Percentiles rank a stretch among this genome's conserved stretches.
Evolutionary conservation across 2,888 invertebrate genomes (phyloP).

Genomic region (Chymomyza fuscimana): DNA sequence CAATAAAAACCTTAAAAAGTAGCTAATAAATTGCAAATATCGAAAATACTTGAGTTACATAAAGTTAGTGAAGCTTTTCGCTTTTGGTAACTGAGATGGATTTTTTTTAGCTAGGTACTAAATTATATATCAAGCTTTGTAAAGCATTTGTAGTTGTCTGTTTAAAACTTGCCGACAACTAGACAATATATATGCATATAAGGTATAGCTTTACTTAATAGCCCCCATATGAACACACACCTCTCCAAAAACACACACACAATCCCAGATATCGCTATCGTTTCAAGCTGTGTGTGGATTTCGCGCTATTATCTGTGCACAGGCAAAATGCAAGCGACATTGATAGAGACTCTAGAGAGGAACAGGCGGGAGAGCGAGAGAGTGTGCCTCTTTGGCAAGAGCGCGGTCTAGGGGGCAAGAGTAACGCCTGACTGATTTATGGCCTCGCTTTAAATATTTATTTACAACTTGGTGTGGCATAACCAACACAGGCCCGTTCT

Average conservation of each 20-base stretch:
- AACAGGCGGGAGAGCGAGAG: background rate
- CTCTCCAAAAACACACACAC: background rate
- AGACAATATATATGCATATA: background rate
- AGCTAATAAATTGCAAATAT: background rate
- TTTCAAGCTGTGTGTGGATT: background rate
- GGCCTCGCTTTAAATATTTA: constrained; percentile 55
- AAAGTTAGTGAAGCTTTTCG: background rate
- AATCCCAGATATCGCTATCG: background rate
- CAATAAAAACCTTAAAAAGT: background rate
- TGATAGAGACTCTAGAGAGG: background rate
- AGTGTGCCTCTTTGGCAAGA: background rate
- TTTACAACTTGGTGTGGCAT: constrained; percentile 42
- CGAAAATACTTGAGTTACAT: background rate
- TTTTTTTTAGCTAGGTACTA: background rate
- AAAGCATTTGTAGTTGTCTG: constrained; percentile 45
- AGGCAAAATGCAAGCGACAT: background rate
- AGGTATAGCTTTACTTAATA: constrained; percentile 34
- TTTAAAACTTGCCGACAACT: constrained; percentile 40
- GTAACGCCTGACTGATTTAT: constrained; percentile 61
- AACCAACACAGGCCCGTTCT: constrained; percentile 3
- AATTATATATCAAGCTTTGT: constrained; percentile 17
- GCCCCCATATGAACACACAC: constrained; percentile 31
- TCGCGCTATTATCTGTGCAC: constrained; percentile 20
- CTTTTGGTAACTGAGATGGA: background rate
- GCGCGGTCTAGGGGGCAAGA: background rate